phyloP scores from a whole-genome alignment of 2,888 invertebrate genomes.

The Rhingia campestris region DNA sequence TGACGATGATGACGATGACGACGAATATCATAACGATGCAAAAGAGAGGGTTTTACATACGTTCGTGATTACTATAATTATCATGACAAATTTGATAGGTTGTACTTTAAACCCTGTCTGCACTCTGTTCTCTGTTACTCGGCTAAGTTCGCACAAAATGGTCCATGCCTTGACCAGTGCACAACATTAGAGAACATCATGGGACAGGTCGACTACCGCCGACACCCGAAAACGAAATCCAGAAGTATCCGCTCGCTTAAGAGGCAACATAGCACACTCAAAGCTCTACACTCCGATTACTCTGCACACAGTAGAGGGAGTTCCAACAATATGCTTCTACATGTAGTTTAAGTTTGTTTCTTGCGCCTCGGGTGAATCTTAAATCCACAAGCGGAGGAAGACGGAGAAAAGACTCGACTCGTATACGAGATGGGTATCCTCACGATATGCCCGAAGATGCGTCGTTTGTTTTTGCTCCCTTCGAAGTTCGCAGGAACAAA shows the following conservation, averaged over 20 bases:
- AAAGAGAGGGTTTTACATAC: constrained; percentile 55
- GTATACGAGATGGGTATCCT: constrained; percentile 27
- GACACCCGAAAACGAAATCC: constrained; percentile 38
- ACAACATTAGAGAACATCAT: constrained; percentile 5
- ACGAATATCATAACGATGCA: constrained; percentile 41
- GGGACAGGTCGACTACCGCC: constrained; percentile 47
- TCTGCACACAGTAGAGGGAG: constrained; percentile 40
- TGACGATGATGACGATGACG: constrained; percentile 17
- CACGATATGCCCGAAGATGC: constrained; percentile 40
- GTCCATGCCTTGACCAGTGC: neutral
- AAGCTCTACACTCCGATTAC: constrained; percentile 33
- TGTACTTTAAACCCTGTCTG: constrained; percentile 64
- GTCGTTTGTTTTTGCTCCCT: constrained; percentile 15
- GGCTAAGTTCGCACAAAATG: neutral
- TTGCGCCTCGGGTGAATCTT: constrained; percentile 53
- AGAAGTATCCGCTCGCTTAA: constrained; percentile 26
- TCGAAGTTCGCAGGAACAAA: constrained; percentile 11
- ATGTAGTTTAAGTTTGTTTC: constrained; percentile 61
- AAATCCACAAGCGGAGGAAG: constrained; percentile 53
- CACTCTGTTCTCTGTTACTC: constrained; percentile 33
- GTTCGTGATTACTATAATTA: constrained; percentile 69
- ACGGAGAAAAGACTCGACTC: constrained; percentile 2
- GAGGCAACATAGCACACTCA: constrained; percentile 16
- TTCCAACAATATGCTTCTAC: constrained; percentile 39
- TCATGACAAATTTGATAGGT: constrained; percentile 71